phyloP scores from a whole-genome alignment of 1,140 invertebrate genomes.

The Littorina saxatilis region DNA sequence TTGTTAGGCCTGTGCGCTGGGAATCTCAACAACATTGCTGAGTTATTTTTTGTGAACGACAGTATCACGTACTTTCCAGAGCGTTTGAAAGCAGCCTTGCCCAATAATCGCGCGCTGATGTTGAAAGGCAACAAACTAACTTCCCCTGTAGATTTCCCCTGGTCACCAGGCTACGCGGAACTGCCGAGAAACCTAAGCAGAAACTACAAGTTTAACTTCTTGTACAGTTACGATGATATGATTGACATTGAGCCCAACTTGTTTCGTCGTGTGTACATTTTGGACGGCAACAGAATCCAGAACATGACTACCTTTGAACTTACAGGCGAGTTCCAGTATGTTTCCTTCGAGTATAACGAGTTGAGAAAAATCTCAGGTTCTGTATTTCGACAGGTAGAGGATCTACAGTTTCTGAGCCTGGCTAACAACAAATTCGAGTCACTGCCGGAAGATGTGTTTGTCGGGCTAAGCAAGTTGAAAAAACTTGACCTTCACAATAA shows the following conservation, averaged over 20 bases:
- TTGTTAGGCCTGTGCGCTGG: background rate
- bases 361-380: constrained; percentile 28
- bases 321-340: constrained; percentile 49
- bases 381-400: constrained; percentile 46
- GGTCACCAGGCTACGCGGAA: constrained; percentile 26
- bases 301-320: constrained; percentile 46
- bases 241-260: constrained; percentile 45
- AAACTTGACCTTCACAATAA: constrained; percentile 45
- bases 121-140: constrained; percentile 49
- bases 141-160: constrained; percentile 53
- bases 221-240: constrained; percentile 43
- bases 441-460: constrained; percentile 42
- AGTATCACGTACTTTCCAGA: constrained; percentile 38
- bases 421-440: constrained; percentile 42
- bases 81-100: constrained; percentile 43
- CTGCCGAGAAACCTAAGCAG: constrained; percentile 47
- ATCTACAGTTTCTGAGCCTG: constrained; percentile 51
- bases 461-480: constrained; percentile 22
- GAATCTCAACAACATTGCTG: constrained; percentile 25
- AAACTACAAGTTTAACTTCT: constrained; percentile 40
- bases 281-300: constrained; percentile 50
- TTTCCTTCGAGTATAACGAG: constrained; percentile 46
- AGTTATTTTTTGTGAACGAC: constrained; percentile 41
- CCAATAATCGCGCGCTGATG: constrained; percentile 54
- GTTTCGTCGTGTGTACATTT: constrained; percentile 41